Percentiles rank a stretch among this genome's conserved stretches.
phyloP scores from a whole-genome alignment of 2,797 vertebrate species.

The Aplochiton taeniatus region DNA sequence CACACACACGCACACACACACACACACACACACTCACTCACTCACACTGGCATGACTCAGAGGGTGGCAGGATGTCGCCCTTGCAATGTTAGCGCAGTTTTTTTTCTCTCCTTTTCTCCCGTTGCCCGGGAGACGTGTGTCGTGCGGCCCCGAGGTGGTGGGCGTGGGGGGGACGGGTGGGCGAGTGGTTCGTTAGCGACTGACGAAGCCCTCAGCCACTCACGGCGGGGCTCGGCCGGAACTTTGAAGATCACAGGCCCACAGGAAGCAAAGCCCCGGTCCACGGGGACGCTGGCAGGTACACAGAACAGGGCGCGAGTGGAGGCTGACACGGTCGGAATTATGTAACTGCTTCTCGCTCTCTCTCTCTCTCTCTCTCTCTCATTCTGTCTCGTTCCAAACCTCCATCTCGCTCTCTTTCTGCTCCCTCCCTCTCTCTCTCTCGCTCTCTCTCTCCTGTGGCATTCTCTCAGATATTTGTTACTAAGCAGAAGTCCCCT shows the following conservation, averaged over 20 bases:
- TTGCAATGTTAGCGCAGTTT: slow-evolving; percentile 50
- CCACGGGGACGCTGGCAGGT: slow-evolving; percentile 5
- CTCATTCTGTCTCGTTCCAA: slow-evolving; percentile 14
- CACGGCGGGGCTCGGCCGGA: slow-evolving; percentile 27
- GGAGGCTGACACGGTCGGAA: not conserved
- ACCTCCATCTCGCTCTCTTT: slow-evolving; percentile 29
- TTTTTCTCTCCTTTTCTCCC: slow-evolving; percentile 15
- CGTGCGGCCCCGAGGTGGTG: slow-evolving; percentile 59
- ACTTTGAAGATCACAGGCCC: slow-evolving; percentile 52
- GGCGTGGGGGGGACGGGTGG: slow-evolving; percentile 5
- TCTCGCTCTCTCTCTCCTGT: slow-evolving; percentile 29
- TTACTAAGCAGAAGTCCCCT: slow-evolving; percentile 74
- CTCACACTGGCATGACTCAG: not conserved
- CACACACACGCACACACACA: slow-evolving; percentile 16
- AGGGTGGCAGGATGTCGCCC: no score
- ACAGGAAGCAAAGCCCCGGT: slow-evolving; percentile 47
- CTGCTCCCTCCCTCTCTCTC: not conserved
- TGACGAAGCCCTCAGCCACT: slow-evolving; percentile 29
- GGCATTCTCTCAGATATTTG: slow-evolving; percentile 39
- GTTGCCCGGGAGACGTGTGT: slow-evolving; percentile 66
- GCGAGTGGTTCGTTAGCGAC: not conserved
- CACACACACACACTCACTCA: slow-evolving; percentile 8
- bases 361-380: slow-evolving; percentile 23
- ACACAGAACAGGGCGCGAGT: not conserved
- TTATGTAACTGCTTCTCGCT: not conserved